Base-by-base conservation (phyloP, 2,113 vertebrate genomes). In the Paraplagusia blochii region DNA sequence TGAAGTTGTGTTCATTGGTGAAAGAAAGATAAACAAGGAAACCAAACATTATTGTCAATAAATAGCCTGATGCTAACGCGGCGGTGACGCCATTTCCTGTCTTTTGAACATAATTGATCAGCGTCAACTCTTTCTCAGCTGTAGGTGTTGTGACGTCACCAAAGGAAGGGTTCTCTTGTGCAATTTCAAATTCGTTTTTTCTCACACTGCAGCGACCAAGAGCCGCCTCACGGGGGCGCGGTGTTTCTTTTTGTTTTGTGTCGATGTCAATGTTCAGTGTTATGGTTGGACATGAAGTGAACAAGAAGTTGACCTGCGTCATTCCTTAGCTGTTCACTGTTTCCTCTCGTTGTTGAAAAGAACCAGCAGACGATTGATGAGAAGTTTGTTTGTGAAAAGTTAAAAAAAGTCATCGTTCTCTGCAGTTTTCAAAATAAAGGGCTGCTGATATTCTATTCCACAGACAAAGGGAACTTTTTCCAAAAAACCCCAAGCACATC, bases 401-500 rank as follows among this genome's bases (percentile, higher is more conserved):
- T 44, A 43, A 46, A 14, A 34, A 44, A 47, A 35, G 5, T 2
- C 0, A 6, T 0, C 10, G 4, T 4, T 11, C 53, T 5, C 11
- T n/a, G 6, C 0, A 14, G 59, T 46, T 63, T 63, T 51, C 33
- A 40, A 11, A 40, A 1, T 16, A 69, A 75, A 75, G 69, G 73
- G 80, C 80, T 77, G 74, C 71, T 60, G 4, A 48, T 22, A 56
- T 54, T 76, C 45, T n/a, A 54, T 9, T 13, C 8, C 16, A 11
- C 54, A 5, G 4, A 48, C 8, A 46, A 82, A 80, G 74, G 79
- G 79, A 79, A 79, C 9, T 57, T 29, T 29, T 29, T 29, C 22
- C 22, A 29, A 2, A 29, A 29, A 29, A 29, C 2, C 22, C 2
- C 58, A 80, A 83, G 74, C 61, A 80, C 81, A 87, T 69, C 42